Evolutionary conservation across 2,113 vertebrate genomes (phyloP).

Genomic region (Eidolon helvum): DNA sequence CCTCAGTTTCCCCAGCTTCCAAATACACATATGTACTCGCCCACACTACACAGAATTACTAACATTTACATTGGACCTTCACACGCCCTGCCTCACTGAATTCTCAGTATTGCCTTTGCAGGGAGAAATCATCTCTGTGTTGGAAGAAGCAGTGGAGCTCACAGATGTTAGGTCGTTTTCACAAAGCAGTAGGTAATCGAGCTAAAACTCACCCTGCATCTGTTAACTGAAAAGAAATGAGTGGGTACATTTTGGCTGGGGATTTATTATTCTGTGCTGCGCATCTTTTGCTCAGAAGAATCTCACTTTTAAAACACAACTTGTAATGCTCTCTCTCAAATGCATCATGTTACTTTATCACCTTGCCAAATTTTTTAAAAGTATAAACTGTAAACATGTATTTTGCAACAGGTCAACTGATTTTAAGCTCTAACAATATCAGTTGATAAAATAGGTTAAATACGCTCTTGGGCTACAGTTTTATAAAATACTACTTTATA

Average conservation of each 20-base stretch:
- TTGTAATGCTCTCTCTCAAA: not conserved
- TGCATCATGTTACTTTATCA: not conserved
- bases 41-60: not conserved
- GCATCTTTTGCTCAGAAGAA: not conserved
- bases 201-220: not conserved
- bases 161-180: not conserved
- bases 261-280: not conserved
- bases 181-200: not conserved
- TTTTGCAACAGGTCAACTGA: not conserved
- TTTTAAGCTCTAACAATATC: not conserved
- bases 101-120: not conserved
- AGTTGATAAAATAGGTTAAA: not conserved
- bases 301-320: conserved; percentile 15
- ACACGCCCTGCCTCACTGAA: not conserved
- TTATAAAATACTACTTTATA: not conserved
- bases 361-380: not conserved
- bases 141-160: not conserved
- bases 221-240: not conserved
- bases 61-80: not conserved
- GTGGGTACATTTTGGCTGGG: not conserved
- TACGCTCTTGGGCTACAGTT: not conserved
- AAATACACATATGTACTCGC: not conserved
- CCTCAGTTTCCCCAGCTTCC: not conserved
- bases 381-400: not conserved
- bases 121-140: not conserved